Conservation (phyloP, 2,797 vertebrate species). For the Selene dorsalis region DNA sequence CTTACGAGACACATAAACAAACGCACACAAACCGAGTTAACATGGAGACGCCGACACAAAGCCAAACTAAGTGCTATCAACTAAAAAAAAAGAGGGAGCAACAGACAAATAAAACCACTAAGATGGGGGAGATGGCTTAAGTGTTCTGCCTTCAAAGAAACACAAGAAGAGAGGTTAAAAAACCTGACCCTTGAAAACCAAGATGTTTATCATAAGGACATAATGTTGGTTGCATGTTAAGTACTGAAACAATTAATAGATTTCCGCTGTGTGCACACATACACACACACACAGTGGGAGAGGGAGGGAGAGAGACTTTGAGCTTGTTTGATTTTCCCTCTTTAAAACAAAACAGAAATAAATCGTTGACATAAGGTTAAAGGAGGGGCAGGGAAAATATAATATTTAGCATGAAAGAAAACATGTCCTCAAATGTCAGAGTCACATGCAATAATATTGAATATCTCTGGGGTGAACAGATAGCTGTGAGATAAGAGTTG, state of each 20-base stretch:
- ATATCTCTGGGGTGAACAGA: slow-evolving; percentile 29
- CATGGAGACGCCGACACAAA: slow-evolving; percentile 56
- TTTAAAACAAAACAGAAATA: slow-evolving; percentile 43
- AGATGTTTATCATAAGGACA: slow-evolving; percentile 56
- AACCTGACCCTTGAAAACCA: slow-evolving; percentile 50
- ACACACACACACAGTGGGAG: neutral
- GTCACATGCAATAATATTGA: slow-evolving; percentile 45
- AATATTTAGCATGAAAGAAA: slow-evolving; percentile 30
- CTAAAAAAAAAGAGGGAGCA: slow-evolving; percentile 17
- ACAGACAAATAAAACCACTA: slow-evolving; percentile 59
- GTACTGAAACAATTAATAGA: slow-evolving; percentile 46
- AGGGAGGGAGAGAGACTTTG: neutral
- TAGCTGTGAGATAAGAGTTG: slow-evolving; percentile 46
- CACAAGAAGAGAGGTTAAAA: slow-evolving; percentile 33
- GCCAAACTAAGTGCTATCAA: slow-evolving; percentile 54
- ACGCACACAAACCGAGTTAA: slow-evolving; percentile 62
- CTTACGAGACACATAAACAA: slow-evolving; percentile 76
- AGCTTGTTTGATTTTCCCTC: neutral
- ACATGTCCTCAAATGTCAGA: slow-evolving; percentile 40
- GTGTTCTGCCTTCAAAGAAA: slow-evolving; percentile 49
- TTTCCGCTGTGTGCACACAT: slow-evolving; percentile 13
- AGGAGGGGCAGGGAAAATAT: slow-evolving; percentile 23
- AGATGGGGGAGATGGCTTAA: slow-evolving; percentile 29
- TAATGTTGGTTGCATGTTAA: slow-evolving; percentile 33
- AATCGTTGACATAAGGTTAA: slow-evolving; percentile 25